Percentiles rank a stretch among this genome's conserved stretches.
phyloP scores from a whole-genome alignment of 2,113 vertebrate species.

The Macrotis lagotis region DNA sequence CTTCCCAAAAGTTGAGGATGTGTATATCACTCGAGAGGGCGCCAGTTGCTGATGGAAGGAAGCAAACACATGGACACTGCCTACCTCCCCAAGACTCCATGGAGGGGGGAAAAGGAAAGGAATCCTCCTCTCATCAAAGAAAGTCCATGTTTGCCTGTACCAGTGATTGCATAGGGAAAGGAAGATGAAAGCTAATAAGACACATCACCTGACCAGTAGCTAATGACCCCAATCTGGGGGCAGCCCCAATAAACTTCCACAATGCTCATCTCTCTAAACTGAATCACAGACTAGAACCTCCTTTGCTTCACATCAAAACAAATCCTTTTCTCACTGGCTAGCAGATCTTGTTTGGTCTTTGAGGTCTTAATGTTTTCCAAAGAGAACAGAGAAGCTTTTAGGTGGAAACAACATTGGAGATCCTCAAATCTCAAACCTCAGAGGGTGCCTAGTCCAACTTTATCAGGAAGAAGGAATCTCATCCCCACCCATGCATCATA shows the following conservation, averaged over 20 bases:
- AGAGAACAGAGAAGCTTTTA: not conserved
- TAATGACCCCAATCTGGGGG: not conserved
- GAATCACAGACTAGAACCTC: conserved; percentile 9
- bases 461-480: not conserved
- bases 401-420: not conserved
- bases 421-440: not conserved
- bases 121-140: not conserved
- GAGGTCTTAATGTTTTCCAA: not conserved
- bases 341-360: not conserved
- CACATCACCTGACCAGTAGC: not conserved
- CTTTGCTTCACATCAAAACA: conserved; percentile 51
- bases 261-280: not conserved
- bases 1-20: not conserved
- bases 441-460: not conserved
- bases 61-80: conserved; percentile 38
- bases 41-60: conserved; percentile 25
- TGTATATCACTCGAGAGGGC: not conserved
- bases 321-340: conserved; percentile 17
- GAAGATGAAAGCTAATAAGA: not conserved
- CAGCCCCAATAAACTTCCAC: not conserved
- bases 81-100: not conserved
- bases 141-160: not conserved
- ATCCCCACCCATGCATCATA: not conserved
- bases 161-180: not conserved
- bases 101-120: not conserved